Conservation (phyloP, 2,888 invertebrate species). For the Conomelus anceps region DNA sequence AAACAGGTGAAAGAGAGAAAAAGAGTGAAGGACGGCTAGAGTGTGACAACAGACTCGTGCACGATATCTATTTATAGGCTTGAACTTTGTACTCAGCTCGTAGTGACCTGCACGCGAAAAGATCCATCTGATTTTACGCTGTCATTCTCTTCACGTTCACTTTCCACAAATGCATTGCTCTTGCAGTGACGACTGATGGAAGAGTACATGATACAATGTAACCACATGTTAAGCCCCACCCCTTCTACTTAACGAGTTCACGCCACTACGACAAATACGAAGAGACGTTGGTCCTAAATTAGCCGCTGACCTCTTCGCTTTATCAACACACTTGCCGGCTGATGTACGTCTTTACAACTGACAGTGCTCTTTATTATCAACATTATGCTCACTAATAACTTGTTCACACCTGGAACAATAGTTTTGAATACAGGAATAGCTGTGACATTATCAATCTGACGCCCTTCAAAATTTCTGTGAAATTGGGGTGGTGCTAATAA, state of each 20-base stretch:
- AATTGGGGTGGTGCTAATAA: too few species aligned
- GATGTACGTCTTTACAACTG: neutral
- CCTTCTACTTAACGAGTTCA: neutral
- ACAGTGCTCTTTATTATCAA: neutral
- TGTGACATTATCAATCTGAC: too few species aligned
- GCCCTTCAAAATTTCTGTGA: too few species aligned
- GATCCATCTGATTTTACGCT: neutral
- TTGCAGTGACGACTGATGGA: neutral
- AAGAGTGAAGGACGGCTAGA: neutral
- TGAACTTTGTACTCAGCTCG: neutral
- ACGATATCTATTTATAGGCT: neutral
- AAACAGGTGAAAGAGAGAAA: neutral
- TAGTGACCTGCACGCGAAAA: neutral
- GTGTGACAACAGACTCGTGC: neutral
- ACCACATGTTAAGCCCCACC: neutral
- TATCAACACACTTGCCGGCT: neutral
- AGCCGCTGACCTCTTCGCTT: neutral
- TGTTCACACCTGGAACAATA: neutral
- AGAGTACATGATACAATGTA: neutral
- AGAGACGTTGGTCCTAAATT: neutral
- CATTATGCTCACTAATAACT: neutral
- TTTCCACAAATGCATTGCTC: neutral
- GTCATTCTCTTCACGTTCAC: neutral
- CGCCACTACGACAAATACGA: neutral
- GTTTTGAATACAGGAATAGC: too few species aligned